Conservation (phyloP, 53 echinoderm and acorn worm species). For the Holothuria leucospilota region DNA sequence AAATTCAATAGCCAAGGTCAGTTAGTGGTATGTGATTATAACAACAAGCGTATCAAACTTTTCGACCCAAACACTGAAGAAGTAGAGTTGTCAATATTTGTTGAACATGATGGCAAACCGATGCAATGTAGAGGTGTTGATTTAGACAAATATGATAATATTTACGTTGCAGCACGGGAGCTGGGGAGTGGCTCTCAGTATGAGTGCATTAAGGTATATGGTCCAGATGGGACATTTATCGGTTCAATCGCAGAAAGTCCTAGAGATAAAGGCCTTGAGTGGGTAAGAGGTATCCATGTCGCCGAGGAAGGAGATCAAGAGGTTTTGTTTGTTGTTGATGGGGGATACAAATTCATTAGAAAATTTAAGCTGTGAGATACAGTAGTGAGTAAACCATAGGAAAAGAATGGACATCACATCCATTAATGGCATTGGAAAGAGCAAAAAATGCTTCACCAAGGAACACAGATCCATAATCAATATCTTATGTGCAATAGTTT, state of each 20-base stretch:
- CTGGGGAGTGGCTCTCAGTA: neutral
- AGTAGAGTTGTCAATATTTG: slow-evolving; percentile 6
- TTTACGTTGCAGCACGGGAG: slow-evolving; percentile 25
- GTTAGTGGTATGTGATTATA: slow-evolving; percentile 34
- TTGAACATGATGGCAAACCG: slow-evolving; percentile 12
- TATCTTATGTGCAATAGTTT: no score
- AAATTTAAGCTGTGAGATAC: slow-evolving; percentile 40
- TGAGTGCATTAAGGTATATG: slow-evolving; percentile 50
- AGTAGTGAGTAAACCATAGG: no score
- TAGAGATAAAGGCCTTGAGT: slow-evolving; percentile 1
- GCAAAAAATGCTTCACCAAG: no score
- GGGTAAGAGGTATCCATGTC: slow-evolving; percentile 56
- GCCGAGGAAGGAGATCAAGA: slow-evolving; percentile 21
- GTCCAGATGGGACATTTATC: slow-evolving; percentile 40
- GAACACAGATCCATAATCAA: no score
- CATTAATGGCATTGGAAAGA: no score
- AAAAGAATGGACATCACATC: no score
- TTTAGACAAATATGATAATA: slow-evolving; percentile 35
- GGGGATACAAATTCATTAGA: slow-evolving; percentile 38
- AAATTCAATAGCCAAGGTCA: slow-evolving; percentile 49
- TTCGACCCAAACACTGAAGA: slow-evolving; percentile 7
- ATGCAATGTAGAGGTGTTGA: slow-evolving; percentile 30
- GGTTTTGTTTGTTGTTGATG: slow-evolving; percentile 52
- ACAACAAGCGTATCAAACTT: slow-evolving; percentile 35
- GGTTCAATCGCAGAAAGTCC: slow-evolving; percentile 41